Conservation (phyloP, 2,888 invertebrate genomes). For the Drosophila ustulata region DNA sequence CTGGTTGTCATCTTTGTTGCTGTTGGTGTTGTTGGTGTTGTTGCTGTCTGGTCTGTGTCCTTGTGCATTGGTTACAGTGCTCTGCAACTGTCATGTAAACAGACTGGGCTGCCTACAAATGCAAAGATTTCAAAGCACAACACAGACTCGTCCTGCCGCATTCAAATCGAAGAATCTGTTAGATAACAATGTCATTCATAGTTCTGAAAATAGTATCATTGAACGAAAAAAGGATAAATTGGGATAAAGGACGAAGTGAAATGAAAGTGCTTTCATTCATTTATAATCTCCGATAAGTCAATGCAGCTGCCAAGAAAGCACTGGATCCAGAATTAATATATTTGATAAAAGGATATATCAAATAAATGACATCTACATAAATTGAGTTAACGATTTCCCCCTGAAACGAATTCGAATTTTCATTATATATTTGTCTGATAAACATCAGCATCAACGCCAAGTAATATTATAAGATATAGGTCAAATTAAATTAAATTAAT, state of each 20-base stretch:
- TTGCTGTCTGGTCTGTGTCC: background rate
- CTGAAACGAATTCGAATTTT: too few species aligned
- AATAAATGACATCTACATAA: too few species aligned
- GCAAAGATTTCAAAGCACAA: too few species aligned
- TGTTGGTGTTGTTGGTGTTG: conserved; percentile 2
- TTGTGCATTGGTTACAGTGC: conserved; percentile 16
- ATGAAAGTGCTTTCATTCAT: background rate
- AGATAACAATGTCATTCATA: conserved; percentile 1
- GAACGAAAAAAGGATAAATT: background rate
- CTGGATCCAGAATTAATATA: too few species aligned
- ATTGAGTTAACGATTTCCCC: too few species aligned
- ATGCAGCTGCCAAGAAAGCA: too few species aligned
- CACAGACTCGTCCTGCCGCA: too few species aligned
- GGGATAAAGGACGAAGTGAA: background rate
- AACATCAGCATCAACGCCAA: too few species aligned
- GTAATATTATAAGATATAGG: too few species aligned
- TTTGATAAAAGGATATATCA: too few species aligned
- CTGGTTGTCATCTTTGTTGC: background rate
- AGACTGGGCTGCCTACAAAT: background rate
- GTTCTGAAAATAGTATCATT: background rate
- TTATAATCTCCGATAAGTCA: background rate
- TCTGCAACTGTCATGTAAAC: conserved; percentile 35
- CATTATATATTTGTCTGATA: too few species aligned
- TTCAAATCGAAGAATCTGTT: background rate
- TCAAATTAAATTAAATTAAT: too few species aligned